Percentiles rank a stretch among this genome's conserved stretches.
Conservation (phyloP, 2,797 vertebrate species). For the Jordanella pulchra region DNA sequence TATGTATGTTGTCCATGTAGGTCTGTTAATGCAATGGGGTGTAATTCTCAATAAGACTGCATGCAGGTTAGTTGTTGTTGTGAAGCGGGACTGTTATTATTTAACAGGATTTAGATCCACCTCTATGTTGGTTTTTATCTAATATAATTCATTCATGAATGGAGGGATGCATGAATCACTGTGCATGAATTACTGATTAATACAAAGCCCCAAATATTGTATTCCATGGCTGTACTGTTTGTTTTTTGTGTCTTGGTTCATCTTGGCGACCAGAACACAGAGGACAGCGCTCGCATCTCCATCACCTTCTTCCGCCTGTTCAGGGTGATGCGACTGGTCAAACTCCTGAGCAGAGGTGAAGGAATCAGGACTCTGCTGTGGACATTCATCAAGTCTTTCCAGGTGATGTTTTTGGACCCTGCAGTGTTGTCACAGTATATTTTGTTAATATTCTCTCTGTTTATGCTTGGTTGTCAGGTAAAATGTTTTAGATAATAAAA, state of each 20-base stretch:
- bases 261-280: conserved; percentile 86
- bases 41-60: conserved; percentile 40
- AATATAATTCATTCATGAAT: conserved; percentile 3
- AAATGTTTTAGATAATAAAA: too few relatives aligned
- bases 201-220: not conserved
- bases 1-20: conserved; percentile 9
- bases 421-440: not conserved
- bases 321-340: conserved; percentile 97
- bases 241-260: conserved; percentile 6
- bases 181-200: conserved; percentile 19
- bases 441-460: not conserved
- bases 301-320: conserved; percentile 99
- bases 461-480: not conserved
- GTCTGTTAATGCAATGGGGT: conserved; percentile 30
- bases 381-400: conserved; percentile 99
- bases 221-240: not conserved
- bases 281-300: conserved; percentile 97
- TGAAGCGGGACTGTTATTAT: not conserved
- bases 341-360: conserved; percentile 95
- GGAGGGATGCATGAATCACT: conserved; percentile 19
- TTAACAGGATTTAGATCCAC: not conserved
- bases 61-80: conserved; percentile 6
- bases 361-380: conserved; percentile 96
- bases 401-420: conserved; percentile 79
- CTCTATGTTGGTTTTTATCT: conserved; percentile 1